Evolutionary conservation across 2,797 vertebrate genomes (phyloP), one percentile per base, ranked within the genome.

Genomic region (Platyrinchus mystaceus): DNA sequence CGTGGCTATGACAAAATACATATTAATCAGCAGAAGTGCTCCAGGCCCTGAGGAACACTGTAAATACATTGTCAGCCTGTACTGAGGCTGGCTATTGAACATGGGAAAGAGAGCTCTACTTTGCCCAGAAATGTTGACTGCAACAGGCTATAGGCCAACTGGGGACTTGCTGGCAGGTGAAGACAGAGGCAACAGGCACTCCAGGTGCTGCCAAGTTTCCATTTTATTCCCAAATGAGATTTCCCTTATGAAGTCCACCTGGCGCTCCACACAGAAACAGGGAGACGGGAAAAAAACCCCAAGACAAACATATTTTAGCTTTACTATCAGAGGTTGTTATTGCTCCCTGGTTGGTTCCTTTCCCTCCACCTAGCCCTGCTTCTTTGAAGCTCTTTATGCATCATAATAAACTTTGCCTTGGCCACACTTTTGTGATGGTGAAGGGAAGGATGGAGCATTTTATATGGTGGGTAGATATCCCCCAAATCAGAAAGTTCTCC

Each of bases 321-420:
- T 86, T 68, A 47, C 30, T 16, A 37, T 47, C 44, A 60, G 58
- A 39, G 4, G 4, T n/a, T 90, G 80, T 47, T 44, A 47, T 59
- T 78, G 19, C 10, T 86, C 26, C n/a, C 20, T 84, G 70, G 18
- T 26, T 81, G 7, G 22, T 56, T 91, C 44, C 17, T 4, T 32
- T 76, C 11, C 20, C 12, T 5, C 4, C 4, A 34, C 5, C 5
- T 30, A 22, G 6, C 16, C 14, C 36, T 56, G 22, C 47, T 78
- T 64, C 41, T 76, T 39, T 83, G 52, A 62, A 94, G 49, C 10
- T 77, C 16, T 27, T 70, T 21, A 68, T 63, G 78, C 11, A 49
- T 39, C 79, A 47, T 83, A 76, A 88, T 95, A 95, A 93, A 71
- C 37, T 89, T 93, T 88, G 53, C 59, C 76, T 91, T 93, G 75